Evolutionary conservation across 2,888 invertebrate species (phyloP), one percentile per base, ranked within the genome.

Genomic region (Ctenicera cuprea): DNA sequence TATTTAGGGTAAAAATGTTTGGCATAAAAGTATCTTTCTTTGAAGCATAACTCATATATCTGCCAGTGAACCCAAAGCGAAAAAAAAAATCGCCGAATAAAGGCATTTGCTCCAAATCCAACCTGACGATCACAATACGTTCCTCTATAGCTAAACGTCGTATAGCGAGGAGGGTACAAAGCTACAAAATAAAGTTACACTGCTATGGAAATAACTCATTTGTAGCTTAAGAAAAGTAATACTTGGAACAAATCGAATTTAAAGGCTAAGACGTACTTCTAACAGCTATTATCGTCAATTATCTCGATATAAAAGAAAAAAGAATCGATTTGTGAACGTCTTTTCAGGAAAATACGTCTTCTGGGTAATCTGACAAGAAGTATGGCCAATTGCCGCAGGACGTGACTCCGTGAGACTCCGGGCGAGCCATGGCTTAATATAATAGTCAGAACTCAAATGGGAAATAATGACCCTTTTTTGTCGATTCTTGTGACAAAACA

Each of bases 361-460:
- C 70, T 62, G 70, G 70, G 73, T 73, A 75, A 75, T 69, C 75
- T 75, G 75, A 75, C 75, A 75, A 75, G 75, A 73, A 75, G 73
- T 73, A 70, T 72, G 62, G 73, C 75, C 75, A 73, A 75, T 75
- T 75, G 75, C 70, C 67, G 38, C 50, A 75, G 48, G 64, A 75
- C 75, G 75, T 75, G 75, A 75, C 75, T 75, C 43, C 59, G 73
- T 73, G 66, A 48, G 63, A 63, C 67, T 73, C 62, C 41, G 37
- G 45, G 61, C 68, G 48, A 62, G 45, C 63, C 64, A 30, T 69
- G 61, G 74, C 75, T 70, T 75, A 75, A 75, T 69, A 66, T 66
- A 73, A 73, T 73, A 71, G 71, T 67, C 50, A 62, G 71, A 75
- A 68, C 45, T 65, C 63, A 57, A 71, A 75, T 71, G 66, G 68